Evolutionary conservation across 2,888 invertebrate genomes (phyloP), one percentile per base, ranked within the genome.

Genomic region (Elysia crispata): DNA sequence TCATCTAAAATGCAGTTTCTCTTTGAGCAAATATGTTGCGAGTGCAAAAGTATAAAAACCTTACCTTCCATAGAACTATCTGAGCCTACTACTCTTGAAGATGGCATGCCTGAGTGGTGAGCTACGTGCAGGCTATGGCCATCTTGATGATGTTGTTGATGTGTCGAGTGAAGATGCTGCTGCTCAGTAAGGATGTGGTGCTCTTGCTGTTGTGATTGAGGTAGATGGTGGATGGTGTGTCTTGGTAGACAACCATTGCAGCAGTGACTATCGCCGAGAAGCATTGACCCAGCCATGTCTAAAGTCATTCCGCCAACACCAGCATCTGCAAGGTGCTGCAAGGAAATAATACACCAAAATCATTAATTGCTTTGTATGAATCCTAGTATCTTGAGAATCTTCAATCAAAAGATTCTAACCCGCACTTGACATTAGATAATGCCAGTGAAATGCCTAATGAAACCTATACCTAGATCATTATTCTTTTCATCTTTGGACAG

Each of bases 121-220:
- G 74, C 33, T n/a, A 20, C 54, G 25, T 75, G 6, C 54, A 69
- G 70, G 23, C 67, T 67, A 49, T 76, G 80, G 49, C 78, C 41
- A 62, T 69, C 69, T 28, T 41, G 62, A 67, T 78, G 78, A 81
- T 77, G 80, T 15, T 78, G 81, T 41, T 82, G 81, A 33, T 64
- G 76, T 33, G 83, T 84, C 33, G 83, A 86, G 15, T 83, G 84
- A 49, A 83, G 84, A 20, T 84, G 81, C 15, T 82, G 82, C 33
- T 84, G 83, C 31, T 80, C 82, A 54, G 84, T 85, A 49, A 82
- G 84, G 76, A 83, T 82, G 25, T 80, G 82, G 62, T 81, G 80
- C 28, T 79, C 75, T 28, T 75, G 80, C n/a, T 76, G 80, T 25
- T 76, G 74, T 20, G 66, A 54, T 64, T 81, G 81, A 11, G 74